Base-by-base conservation (phyloP, 2,797 vertebrate genomes). In the Danio jaintianensis region DNA sequence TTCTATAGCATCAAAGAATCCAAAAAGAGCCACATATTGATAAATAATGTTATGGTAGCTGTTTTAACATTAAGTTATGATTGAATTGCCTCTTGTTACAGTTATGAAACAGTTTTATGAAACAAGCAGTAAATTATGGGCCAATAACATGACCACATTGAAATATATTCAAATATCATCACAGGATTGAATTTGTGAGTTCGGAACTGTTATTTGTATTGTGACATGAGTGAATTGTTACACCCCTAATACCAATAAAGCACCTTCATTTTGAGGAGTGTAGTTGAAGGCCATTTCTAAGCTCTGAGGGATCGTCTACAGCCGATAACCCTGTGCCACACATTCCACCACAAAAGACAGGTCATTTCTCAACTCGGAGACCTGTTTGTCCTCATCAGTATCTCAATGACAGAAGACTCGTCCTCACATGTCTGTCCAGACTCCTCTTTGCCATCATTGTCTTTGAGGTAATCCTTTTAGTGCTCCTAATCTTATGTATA, bases 381-480 rank as follows among this genome's bases (percentile, higher is more conserved):
- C 22, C 42, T 78, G 13, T 42, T 70, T 29, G 66, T 70, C 45
- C 36, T 62, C 66, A 69, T 69, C 66, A 61, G 29, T 78, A 64
- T 78, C 66, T 20, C 47, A 52, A n/a, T 62, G 67, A 79, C 76
- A 70, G 43, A 69, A 52, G 29, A 40, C 76, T 29, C 48, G 13
- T 62, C 45, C 67, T 62, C 48, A 70, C 76, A 70, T n/a, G 76
- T 79, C 76, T 70, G 76, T 70, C 76, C 76, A 61, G 45, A 42
- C 56, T 78, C 29, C 6, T 69, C 29, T 78, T 61, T 68, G 63
- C 56, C 63, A 68, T 78, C 11, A 36, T 58, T 47, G 22, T 36
- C 11, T 48, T 78, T 78, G 29, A 69, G 50, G 43, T 50, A 20
- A 48, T 70, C 76, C 29, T 40, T 59, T 78, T 38, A 29, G n/a